Conservation (phyloP, 2,888 invertebrate genomes). For the Caprella mutica region DNA sequence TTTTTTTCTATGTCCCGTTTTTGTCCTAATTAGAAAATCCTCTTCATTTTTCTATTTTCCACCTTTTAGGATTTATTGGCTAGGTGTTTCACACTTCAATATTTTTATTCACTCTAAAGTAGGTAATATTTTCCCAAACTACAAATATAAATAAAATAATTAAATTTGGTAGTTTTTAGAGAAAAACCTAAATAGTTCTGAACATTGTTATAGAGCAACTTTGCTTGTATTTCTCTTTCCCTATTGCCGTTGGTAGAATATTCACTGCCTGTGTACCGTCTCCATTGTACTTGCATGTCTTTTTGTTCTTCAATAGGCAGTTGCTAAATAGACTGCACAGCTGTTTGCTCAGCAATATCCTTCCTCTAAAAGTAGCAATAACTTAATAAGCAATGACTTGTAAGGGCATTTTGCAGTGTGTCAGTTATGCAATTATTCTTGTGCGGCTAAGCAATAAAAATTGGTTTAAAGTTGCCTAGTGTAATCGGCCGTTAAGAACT, state of each 20-base stretch:
- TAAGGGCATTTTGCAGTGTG: neutral
- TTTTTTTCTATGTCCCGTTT: neutral
- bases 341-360: neutral
- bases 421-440: neutral
- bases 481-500: no score
- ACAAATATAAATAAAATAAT: no score
- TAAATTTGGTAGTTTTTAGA: no score
- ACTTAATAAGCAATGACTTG: neutral
- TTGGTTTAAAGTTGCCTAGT: no score
- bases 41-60: no score
- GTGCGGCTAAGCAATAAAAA: neutral
- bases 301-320: neutral
- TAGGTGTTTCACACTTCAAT: no score
- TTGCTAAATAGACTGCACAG: neutral
- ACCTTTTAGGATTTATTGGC: no score
- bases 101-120: no score
- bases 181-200: no score
- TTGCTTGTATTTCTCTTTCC: neutral
- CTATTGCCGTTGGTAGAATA: neutral
- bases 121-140: no score
- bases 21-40: neutral
- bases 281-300: neutral
- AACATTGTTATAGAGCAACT: no score
- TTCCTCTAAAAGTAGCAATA: neutral
- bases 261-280: neutral